Conservation (phyloP, 1,140 invertebrate genomes). For the Drosophila melanogaster region Release_6_plus_ISO1_MT NC_004354.4:14563501-14564000, state of each 20-base stretch:
- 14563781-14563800: conserved; percentile 27
- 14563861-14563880: conserved; percentile 3
- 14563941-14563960: too few species aligned
- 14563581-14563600: too few species aligned
- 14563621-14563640: conserved; percentile 32
- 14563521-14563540: conserved; percentile 60
- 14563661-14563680: conserved; percentile 59
- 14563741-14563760: neutral
- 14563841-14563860: neutral
- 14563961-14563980: too few species aligned
- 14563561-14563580: neutral
- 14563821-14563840: too few species aligned
- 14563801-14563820: conserved; percentile 22
- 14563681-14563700: conserved; percentile 40
- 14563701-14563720: conserved; percentile 13
- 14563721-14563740: neutral
- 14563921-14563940: too few species aligned
- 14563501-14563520: conserved; percentile 66
- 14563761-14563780: conserved; percentile 1
- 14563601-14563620: neutral
- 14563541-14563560: conserved; percentile 7
- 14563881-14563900: neutral
- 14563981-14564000: too few species aligned
- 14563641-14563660: conserved; percentile 52
- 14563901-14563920: too few species aligned